phyloP scores from a whole-genome alignment of 2,113 vertebrate species.

The Chinchilla lanigera region DNA sequence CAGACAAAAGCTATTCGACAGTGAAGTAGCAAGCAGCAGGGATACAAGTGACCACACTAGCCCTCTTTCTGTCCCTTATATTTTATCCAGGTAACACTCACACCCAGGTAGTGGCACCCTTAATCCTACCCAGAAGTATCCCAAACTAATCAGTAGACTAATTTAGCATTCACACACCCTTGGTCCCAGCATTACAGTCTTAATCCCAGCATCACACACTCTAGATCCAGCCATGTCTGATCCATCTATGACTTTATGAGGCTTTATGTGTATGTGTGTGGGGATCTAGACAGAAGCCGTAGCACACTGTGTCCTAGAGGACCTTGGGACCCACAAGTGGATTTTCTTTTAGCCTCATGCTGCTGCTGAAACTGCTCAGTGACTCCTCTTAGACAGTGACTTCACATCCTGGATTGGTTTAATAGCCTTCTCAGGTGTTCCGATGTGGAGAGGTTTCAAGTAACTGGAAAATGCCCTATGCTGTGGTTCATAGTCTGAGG shows the following conservation, averaged over 20 bases:
- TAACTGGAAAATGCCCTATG: background rate
- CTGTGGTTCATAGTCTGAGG: background rate
- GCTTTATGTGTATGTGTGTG: background rate
- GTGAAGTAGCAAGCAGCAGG: background rate
- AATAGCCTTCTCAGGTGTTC: background rate
- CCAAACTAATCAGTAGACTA: background rate
- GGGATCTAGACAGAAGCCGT: background rate
- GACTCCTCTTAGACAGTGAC: background rate
- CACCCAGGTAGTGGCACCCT: background rate
- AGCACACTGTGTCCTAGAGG: background rate
- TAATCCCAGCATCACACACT: background rate
- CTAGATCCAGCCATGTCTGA: background rate
- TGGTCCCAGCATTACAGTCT: background rate
- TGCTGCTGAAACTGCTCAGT: background rate
- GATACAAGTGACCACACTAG: background rate
- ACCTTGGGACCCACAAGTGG: fast-evolving
- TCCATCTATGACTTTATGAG: background rate
- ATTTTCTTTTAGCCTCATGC: background rate
- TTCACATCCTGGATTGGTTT: background rate
- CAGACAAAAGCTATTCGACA: background rate
- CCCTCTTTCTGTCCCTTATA: background rate
- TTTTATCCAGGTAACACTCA: background rate
- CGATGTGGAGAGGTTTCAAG: background rate
- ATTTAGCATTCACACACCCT: background rate
- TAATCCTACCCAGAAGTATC: background rate